These are phyloP conservation scores for Theropithecus gelada DNA, from an alignment of 2,113 vertebrate species.

Conservation along the genomic window DNA sequence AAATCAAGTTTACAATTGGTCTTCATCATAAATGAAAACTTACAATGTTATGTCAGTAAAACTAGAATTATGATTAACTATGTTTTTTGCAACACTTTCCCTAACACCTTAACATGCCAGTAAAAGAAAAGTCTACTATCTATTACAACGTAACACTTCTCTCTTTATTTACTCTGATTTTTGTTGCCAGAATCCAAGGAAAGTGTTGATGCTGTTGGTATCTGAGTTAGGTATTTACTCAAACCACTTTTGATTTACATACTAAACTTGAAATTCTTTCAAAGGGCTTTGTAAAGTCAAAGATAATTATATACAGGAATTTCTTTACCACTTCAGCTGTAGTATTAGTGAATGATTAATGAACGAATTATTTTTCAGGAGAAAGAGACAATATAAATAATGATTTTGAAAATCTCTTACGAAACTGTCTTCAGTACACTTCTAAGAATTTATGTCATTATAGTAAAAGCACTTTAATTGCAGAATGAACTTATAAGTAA, in stretches of 20 bases:
- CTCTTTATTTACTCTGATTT: conserved; percentile 16
- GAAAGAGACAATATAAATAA: neutral
- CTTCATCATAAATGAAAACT: neutral
- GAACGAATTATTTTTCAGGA: neutral
- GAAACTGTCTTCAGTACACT: neutral
- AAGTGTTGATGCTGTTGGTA: neutral
- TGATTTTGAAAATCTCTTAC: conserved; percentile 20
- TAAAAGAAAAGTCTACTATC: neutral
- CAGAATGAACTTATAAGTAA: conserved; percentile 34
- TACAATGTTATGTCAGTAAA: neutral
- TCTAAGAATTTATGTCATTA: conserved; percentile 28
- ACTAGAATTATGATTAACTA: neutral
- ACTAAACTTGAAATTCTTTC: neutral
- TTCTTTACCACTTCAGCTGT: neutral
- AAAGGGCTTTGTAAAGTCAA: conserved; percentile 8
- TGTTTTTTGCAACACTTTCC: neutral
- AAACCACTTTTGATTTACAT: neutral
- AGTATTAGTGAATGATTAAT: neutral
- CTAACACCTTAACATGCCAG: neutral
- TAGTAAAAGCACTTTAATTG: neutral
- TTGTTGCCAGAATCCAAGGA: neutral
- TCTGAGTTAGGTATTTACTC: neutral
- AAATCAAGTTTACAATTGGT: conserved; percentile 15
- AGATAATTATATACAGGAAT: neutral
- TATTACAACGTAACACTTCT: neutral